Base-by-base conservation (phyloP, 2,888 invertebrate genomes). In the Dolomedes plantarius region DNA sequence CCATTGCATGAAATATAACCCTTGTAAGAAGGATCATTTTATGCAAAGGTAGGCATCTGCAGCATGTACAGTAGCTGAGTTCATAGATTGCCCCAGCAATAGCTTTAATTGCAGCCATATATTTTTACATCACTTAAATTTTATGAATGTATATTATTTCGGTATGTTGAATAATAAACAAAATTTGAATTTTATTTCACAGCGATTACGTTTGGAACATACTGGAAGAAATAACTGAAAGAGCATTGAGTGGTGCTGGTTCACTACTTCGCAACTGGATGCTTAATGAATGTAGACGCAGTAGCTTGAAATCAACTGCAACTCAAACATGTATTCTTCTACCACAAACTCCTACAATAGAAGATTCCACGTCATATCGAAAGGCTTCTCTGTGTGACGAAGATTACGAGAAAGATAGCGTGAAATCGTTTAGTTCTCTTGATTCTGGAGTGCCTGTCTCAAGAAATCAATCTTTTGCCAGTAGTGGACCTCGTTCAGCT, bases 181-280 rank as follows among this genome's bases (percentile, higher is more conserved):
- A n/a, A n/a, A n/a, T n/a, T n/a, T n/a, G n/a, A n/a, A n/a, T n/a
- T n/a, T n/a, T n/a, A n/a, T n/a, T n/a, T 36, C 36, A 6, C 41
- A 75, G 74, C 1, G 74, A 75, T 27, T 75, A 75, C 28, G 74
- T 75, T 9, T 75, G 74, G 74, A 39, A 74, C 19, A 50, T 39
- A 19, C 29, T 75, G 13, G 74, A 75, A 36, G 74, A 75, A 27
- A 39, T 75, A 36, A 75, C 74, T 16, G 74, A 75, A 29, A 31
- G 64, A 64, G 64, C 74, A 28, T 11, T 75, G 32, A 75, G 7
- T 39, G n/a, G 31, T n/a, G 36, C 64, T 23, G 41, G 64, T 9
- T 27, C 56, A 13, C 19, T 64, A 7, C 31, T 75, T 9, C 36
- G 62, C 11, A 65, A 64, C 27, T 75, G 74, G 74, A 64, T 75